Percentiles rank a stretch among this genome's conserved stretches.
Conservation (phyloP, 2,113 vertebrate species). For the Aix galericulata region DNA sequence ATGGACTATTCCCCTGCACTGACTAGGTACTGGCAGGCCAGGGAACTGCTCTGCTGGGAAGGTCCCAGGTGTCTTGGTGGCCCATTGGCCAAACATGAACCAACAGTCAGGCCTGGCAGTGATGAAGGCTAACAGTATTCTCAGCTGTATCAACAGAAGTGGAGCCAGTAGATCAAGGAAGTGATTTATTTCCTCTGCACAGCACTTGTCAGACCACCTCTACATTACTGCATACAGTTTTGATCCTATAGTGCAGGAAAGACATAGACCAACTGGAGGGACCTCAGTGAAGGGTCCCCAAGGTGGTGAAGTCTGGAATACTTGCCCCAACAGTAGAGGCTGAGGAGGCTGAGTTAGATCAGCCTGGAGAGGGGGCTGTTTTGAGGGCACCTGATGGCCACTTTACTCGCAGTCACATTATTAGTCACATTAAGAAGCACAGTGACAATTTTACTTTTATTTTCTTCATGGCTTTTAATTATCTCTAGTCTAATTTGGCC, state of each 20-base stretch:
- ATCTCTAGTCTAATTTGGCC: background rate
- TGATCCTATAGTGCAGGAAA: background rate
- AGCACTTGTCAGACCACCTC: background rate
- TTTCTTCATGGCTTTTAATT: background rate
- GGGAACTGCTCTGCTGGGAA: background rate
- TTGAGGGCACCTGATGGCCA: background rate
- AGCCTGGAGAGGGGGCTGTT: background rate
- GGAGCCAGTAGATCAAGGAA: background rate
- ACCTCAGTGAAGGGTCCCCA: background rate
- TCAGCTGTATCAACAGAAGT: background rate
- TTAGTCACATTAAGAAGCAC: background rate
- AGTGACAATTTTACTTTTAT: background rate
- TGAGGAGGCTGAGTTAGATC: background rate
- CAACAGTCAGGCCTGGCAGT: background rate
- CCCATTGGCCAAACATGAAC: background rate
- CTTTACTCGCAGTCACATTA: background rate
- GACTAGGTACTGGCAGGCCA: background rate
- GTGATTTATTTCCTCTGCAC: background rate
- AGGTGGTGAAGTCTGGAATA: background rate
- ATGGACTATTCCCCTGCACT: background rate
- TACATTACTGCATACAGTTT: background rate
- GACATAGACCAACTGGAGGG: background rate
- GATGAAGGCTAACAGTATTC: background rate
- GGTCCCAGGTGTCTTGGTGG: background rate
- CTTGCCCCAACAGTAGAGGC: background rate